phyloP scores from a whole-genome alignment of 2,797 vertebrate genomes.

The Pipistrellus pygmaeus region DNA sequence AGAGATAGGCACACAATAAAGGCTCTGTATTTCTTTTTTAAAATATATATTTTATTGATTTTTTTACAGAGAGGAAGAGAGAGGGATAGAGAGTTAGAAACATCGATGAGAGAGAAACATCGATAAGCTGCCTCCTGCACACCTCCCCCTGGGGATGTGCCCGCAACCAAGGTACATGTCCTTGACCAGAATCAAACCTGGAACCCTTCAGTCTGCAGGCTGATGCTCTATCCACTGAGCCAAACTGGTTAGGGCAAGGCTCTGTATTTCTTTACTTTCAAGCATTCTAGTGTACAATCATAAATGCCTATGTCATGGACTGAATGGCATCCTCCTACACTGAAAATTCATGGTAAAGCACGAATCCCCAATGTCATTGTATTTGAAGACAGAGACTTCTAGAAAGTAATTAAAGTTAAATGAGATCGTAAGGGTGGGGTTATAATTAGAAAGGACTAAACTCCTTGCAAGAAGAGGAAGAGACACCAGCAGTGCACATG shows the following conservation, averaged over 20 bases:
- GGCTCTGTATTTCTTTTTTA: neutral
- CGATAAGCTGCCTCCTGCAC: no score
- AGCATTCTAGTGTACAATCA: neutral
- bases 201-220: no score
- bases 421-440: neutral
- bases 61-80: no score
- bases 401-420: neutral
- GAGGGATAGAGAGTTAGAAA: no score
- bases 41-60: no score
- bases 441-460: neutral
- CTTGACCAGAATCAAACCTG: no score
- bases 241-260: neutral
- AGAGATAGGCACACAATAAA: neutral
- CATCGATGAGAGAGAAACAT: no score
- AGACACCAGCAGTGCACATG: accelerated
- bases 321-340: neutral
- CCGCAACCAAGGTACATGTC: no score
- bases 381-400: neutral
- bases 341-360: neutral
- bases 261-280: neutral
- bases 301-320: neutral
- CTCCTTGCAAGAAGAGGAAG: neutral
- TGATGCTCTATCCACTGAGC: no score
- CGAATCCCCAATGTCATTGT: neutral
- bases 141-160: no score